Evolutionary conservation across 2,888 invertebrate species (phyloP), one percentile per base, ranked within the genome.

Genomic region (Cremastobaeus sp.): DNA sequence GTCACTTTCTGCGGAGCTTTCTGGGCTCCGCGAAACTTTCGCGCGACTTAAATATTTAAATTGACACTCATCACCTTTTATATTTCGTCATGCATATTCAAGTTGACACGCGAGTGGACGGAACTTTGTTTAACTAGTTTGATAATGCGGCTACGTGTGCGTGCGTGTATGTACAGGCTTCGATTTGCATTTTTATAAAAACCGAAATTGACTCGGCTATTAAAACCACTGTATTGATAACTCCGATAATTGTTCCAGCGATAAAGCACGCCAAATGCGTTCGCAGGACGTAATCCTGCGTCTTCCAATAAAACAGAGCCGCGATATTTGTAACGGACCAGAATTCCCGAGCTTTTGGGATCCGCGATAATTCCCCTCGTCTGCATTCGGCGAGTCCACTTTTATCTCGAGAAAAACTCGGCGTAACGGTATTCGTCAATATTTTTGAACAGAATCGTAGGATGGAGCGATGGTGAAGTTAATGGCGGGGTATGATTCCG

Each of bases 151-250:
- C n/a, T n/a, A n/a, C n/a, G n/a, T n/a, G n/a, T n/a, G n/a, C n/a
- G n/a, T n/a, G n/a, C n/a, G 14, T 12, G 35, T 35, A 35, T 12
- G 14, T 8, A 25, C 20, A 11, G 5, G 12, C 1, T 17, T 21
- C 21, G 9, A 50, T 50, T 50, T 34, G 32, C 48, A 34, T 34
- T 32, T 34, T 50, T 15, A 50, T 32, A 32, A 50, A 50, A 34
- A 20, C 18, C 11, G 12, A n/a, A 25, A 12, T 21, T 25, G 21
- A 11, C 14, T 43, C 12, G 14, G 25, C 25, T 11, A 43, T 43
- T 43, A 43, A 15, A 6, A 43, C 11, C 4, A 21, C 11, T 9
- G 21, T 4, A 12, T 9, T 43, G 25, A 43, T 43, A 5, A 20
- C 43, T 43, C 25, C 12, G 12, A 21, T 21, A 5, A 21, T 21